A percentile compares a stretch with the other conserved stretches of the same genome.
Conservation (phyloP, 2,797 vertebrate genomes). For the Anabacerthia variegaticeps region DNA sequence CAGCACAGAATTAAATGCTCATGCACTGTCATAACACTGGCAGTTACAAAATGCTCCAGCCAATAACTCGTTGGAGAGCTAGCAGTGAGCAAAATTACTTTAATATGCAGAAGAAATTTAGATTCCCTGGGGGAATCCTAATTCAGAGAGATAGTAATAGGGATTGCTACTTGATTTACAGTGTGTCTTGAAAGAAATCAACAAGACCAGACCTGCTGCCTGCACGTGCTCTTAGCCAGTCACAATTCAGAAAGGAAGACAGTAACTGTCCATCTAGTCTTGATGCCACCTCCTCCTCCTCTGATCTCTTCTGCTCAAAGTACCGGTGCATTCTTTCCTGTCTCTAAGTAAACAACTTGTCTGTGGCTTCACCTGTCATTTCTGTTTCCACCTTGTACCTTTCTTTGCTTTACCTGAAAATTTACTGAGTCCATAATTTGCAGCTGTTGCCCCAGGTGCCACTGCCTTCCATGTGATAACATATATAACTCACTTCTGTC, state of each 20-base stretch:
- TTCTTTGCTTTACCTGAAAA: neutral
- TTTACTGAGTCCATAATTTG: neutral
- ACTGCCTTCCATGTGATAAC: neutral
- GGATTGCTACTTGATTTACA: conserved; percentile 52
- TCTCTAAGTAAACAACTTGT: neutral
- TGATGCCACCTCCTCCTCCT: neutral
- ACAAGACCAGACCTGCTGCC: neutral
- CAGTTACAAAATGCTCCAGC: conserved; percentile 6
- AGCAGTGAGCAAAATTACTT: conserved; percentile 54
- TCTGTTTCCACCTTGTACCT: neutral
- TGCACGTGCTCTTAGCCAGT: neutral
- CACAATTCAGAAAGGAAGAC: neutral
- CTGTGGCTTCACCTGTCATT: neutral
- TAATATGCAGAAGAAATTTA: conserved; percentile 43
- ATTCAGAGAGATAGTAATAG: conserved; percentile 6
- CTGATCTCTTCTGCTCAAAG: neutral
- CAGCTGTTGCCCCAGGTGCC: neutral
- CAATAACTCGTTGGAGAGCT: neutral
- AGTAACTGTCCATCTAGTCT: neutral
- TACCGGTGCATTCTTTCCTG: neutral
- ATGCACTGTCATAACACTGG: conserved; percentile 20
- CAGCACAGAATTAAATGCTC: conserved; percentile 36
- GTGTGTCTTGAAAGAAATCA: neutral
- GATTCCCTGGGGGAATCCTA: neutral
- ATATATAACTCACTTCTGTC: rapidly evolving